Base-by-base conservation (phyloP, 2,888 invertebrate species). In the Patella caerulea region DNA sequence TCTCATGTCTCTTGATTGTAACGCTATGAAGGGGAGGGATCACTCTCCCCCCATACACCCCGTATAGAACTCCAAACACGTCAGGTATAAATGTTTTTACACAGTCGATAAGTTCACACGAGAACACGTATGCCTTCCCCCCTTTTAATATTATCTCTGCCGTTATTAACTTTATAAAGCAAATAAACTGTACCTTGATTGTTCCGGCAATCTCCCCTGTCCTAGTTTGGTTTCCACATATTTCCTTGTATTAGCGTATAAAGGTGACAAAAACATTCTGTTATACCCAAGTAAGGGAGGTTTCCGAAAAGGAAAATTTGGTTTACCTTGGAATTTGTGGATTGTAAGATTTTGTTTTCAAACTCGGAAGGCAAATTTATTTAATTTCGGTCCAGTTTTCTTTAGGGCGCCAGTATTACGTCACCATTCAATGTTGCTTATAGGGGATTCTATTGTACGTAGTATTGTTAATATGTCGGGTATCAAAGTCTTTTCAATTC, bases 251-350 rank as follows among this genome's bases (percentile, higher is more conserved):
- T 19, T 65, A 14, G 65, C 19, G 9, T 65, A 65, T 14, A 65
- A 65, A 65, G 65, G 65, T 1, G 65, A 65, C 17, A 65, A 14
- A 19, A 12, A 65, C 65, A 14, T 24, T 19, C 3, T 65, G 14
- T 65, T 65, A 19, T 65, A 65, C 11, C 65, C 19, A 2, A 24
- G 19, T 24, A 65, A 65, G 24, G 24, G 19, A 11, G 65, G 65
- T 24, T 65, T 3, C 14, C 19, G 65, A 24, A 14, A n/a, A 19
- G 65, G 24, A 14, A 65, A 65, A 24, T 14, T 24, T 19, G 65
- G 65, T 24, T 19, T 65, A 65, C 24, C 24, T 24, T 65, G 65
- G 65, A 65, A 65, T 65, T 65, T 65, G 65, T 65, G n/a, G 19
- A 14, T 65, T 19, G 65, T 65, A 14, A n/a, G 65, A 19, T 65